These are phyloP conservation scores for Callaeas wilsoni DNA, from an alignment of 2,113 vertebrate genomes.

Conservation along the genomic window DNA sequence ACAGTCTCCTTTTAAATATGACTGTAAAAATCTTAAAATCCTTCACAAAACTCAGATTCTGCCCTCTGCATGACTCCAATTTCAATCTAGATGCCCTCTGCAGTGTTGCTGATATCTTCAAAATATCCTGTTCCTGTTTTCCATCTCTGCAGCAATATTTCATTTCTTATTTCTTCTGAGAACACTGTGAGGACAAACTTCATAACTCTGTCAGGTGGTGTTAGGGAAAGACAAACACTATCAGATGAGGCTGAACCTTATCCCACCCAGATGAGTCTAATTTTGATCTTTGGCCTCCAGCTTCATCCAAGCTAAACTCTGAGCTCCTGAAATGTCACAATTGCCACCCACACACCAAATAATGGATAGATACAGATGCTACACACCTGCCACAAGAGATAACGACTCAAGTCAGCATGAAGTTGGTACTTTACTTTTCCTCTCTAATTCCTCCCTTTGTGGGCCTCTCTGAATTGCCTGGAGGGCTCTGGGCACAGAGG, in stretches of 20 bases:
- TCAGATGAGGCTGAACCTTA: neutral
- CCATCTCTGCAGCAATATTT: neutral
- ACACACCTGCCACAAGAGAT: neutral
- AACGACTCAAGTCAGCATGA: neutral
- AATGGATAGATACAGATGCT: neutral
- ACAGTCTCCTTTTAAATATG: neutral
- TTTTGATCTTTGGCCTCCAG: constrained; percentile 16
- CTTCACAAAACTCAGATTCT: neutral
- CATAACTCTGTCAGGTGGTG: neutral
- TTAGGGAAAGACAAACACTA: neutral
- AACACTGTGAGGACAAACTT: neutral
- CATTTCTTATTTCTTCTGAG: neutral
- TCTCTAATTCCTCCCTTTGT: neutral
- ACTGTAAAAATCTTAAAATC: neutral
- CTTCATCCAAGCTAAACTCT: neutral
- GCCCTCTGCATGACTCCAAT: neutral
- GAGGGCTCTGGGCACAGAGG: neutral
- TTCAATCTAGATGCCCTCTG: neutral
- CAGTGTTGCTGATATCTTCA: neutral
- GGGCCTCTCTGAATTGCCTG: neutral
- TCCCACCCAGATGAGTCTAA: neutral
- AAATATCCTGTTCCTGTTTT: neutral
- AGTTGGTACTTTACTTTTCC: neutral
- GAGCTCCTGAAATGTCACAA: constrained; percentile 20
- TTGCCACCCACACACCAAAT: neutral